Base-by-base conservation (phyloP, 2,113 vertebrate genomes). In the Osmerus mordax region DNA sequence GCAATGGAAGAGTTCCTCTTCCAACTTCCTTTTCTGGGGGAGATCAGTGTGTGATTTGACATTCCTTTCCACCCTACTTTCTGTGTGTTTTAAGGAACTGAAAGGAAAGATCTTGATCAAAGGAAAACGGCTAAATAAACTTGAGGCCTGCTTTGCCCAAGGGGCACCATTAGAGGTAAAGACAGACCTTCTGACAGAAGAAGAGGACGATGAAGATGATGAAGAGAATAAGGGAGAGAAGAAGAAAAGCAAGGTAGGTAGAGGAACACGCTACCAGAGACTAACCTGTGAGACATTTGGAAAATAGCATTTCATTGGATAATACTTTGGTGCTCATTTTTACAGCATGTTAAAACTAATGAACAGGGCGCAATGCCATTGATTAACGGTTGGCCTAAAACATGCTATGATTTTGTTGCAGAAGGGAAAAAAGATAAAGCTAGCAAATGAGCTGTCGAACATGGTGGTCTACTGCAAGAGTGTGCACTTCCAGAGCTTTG, bases 31-130 rank as follows among this genome's bases (percentile, higher is more conserved):
- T 36, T 19, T 62, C 16, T 59, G 14, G 12, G 14, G 19, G 13
- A 28, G 2, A 54, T 47, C 19, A 25, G 3, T 53, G 36, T 8
- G 4, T 61, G 25, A 8, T 14, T 25, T 47, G 41, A 47, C 9
- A 11, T 11, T 11, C 21, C 23, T 28, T 28, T 9, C 12, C 52
- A 41, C 54, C 28, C 13, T 28, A 16, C 16, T 47, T 18, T 28
- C 3, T 41, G 16, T 54, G 32, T 56, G 62, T 18, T 8, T 73
- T 79, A 3, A 99, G 97, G 94, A 96, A 86, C 83, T 99, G 65
- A 99, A 95, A 82, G 91, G 95, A n/a, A 96, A 94, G 87, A 92
- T 98, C 83, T 78, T 99, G 63, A 88, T 99, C 77, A 99, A 99
- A 88, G 96, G 95, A 21, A 99, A 99, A 85, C 91, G 96, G 69